Percentiles rank a stretch among this genome's conserved stretches.
Conservation (phyloP, 2,113 vertebrate species). For the Rhinichthys klamathensis region DNA sequence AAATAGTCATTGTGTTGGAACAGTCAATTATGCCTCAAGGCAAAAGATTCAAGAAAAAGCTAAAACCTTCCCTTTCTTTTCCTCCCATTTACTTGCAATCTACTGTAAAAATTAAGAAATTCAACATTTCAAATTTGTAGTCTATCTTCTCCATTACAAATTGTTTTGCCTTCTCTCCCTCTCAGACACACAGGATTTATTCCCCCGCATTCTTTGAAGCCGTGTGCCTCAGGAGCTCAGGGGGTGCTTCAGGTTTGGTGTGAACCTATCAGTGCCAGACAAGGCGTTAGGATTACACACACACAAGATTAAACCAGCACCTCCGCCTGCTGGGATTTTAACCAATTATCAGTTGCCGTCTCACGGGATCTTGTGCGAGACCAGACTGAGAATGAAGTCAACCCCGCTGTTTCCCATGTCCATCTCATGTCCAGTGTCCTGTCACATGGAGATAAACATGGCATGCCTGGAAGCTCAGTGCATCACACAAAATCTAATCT, state of each 20-base stretch:
- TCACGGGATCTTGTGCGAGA: conserved; percentile 59
- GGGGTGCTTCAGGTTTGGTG: conserved; percentile 66
- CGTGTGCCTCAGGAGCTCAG: conserved; percentile 57
- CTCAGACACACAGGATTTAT: conserved; percentile 47
- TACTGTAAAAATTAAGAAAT: conserved; percentile 14
- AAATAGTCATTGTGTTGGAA: neutral
- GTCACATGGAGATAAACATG: conserved; percentile 74
- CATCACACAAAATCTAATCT: conserved; percentile 65
- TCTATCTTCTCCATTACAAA: conserved; percentile 22
- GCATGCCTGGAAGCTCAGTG: conserved; percentile 63
- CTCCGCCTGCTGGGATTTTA: conserved; percentile 74
- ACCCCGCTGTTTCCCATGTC: conserved; percentile 60
- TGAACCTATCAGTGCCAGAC: conserved; percentile 69
- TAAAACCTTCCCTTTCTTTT: neutral
- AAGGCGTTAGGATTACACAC: conserved; percentile 74
- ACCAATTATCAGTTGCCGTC: conserved; percentile 75
- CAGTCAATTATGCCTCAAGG: conserved; percentile 6
- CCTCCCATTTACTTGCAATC: neutral
- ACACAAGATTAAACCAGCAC: conserved; percentile 74
- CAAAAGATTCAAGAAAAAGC: neutral
- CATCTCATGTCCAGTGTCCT: conserved; percentile 65
- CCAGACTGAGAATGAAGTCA: conserved; percentile 54
- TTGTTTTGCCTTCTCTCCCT: neutral
- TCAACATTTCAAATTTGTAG: conserved; percentile 1
- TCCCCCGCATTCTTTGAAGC: conserved; percentile 57